Evolutionary conservation across 1,140 invertebrate genomes (phyloP), one percentile per base, ranked within the genome.

Genomic region (Acromyrmex echinatior): DNA sequence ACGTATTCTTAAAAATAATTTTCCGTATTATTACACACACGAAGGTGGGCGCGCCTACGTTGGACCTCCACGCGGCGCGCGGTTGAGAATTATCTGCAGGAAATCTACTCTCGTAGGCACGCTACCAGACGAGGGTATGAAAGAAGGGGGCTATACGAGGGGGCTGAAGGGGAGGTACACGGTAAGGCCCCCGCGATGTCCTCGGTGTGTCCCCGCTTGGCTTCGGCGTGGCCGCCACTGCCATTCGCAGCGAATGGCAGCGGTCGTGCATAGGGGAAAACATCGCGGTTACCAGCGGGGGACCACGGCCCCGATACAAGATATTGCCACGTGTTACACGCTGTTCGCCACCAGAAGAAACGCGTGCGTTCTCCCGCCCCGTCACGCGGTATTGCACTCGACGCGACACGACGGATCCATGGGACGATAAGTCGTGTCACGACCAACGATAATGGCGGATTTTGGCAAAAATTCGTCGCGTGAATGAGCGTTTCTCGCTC

Each of bases 321-420:
- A 95, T 95, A 95, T 94, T 93, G 94, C 94, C 94, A 95, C 95
- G 94, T 95, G 94, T 95, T 95, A 95, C 95, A 95, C 92, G 94
- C 91, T 95, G 94, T 95, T 95, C 93, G 94, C 94, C 94, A 95
- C 94, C 93, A 95, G 93, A 93, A 95, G 94, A 93, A 94, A 95
- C 93, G 92, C 92, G 88, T 90, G 90, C 89, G 90, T 93, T 93
- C 90, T 90, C 93, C 90, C 82, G 62, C 35, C 62, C 62, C 39
- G 68, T 25, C 58, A 51, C 73, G 45, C 84, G 53, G 58, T 78
- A 35, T 79, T 65, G 25, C 58, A 60, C 74, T 82, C 68, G 65
- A 35, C 31, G 31, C 31, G 31, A 31, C 31, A 3, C 31, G 31
- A 35, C 63, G 53, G 31, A 21, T 18, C 21, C 35, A 14, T 45